Evolutionary conservation across 2,797 vertebrate species (phyloP).

Genomic region (Valencia hispanica): DNA sequence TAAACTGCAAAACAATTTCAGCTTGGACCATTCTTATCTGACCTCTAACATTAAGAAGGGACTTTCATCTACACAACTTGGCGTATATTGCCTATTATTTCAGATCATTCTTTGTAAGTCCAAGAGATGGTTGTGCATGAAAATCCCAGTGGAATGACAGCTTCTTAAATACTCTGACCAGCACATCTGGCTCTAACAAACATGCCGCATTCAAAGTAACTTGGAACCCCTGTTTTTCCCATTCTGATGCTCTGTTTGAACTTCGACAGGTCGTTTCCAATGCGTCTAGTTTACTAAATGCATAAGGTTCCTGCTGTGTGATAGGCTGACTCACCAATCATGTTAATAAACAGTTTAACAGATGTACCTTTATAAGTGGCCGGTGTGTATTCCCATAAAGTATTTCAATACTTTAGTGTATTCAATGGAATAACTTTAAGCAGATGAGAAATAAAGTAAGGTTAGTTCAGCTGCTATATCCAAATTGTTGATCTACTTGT

Average conservation of each 20-base stretch:
- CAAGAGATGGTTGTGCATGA: neutral
- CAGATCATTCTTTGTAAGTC: neutral
- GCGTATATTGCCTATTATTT: neutral
- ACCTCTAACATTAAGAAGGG: neutral
- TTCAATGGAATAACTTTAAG: neutral
- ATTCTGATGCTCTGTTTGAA: too few species aligned
- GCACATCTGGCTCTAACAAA: neutral
- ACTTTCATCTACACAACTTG: neutral
- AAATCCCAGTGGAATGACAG: neutral
- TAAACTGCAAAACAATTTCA: neutral
- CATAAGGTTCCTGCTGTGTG: too few species aligned
- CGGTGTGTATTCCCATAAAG: neutral
- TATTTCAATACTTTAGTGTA: neutral
- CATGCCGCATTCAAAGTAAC: neutral
- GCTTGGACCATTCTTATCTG: neutral
- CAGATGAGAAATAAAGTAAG: neutral
- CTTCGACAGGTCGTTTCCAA: too few species aligned
- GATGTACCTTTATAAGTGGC: neutral
- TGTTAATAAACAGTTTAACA: neutral
- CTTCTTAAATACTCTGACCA: neutral
- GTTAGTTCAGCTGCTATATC: neutral
- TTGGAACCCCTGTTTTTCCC: neutral
- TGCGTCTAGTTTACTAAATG: too few species aligned
- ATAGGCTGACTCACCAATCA: neutral
- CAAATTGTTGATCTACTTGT: neutral